Evolutionary conservation across 2,797 vertebrate genomes (phyloP), one percentile per base, ranked within the genome.

Genomic region (Triplophysa yarkandensis): DNA sequence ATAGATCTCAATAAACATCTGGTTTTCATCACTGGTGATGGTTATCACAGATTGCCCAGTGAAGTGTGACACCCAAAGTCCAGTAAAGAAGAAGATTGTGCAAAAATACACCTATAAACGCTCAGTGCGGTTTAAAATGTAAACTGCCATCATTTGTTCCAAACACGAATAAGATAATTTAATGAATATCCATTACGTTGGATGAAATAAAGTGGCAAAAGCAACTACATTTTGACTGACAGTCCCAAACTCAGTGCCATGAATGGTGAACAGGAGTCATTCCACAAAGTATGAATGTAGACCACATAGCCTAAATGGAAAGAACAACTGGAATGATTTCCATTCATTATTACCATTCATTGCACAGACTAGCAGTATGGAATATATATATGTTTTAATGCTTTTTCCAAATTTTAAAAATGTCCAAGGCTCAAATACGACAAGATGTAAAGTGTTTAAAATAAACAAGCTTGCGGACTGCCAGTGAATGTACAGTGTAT

Each of bases 1-100:
- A 48, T 41, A 60, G 13, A 48, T 28, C 55, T 44, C 58, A 36
- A 61, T 71, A 61, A 61, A 48, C 68, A 71, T 71, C 68, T 71
- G 68, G 60, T 71, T 48, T 61, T 34, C 17, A 23, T 68, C 32
- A 27, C 57, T 50, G 17, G 13, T 55, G 52, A 55, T 55, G 52
- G 23, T 25, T 55, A 55, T 55, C 52, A 55, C 25, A 27, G 52
- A 6, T 27, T 55, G 25, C 52, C 17, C 14, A 55, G 52, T 55
- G 52, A 14, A 55, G 52, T 55, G 4, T 55, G 14, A 55, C 52
- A 55, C 13, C 52, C 25, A 28, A 28, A 25, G 13, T 55, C 19
- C 48, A 10, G 17, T 5, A 52, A 55, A 28, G 52, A 14, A 14
- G 5, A 55, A 55, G 25, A 6, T 21, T 55, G 23, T 25, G 23